A percentile compares a stretch with the other conserved stretches of the same genome.
Evolutionary conservation across 2,888 invertebrate species (phyloP).

Genomic region (Stenodema calcarata): DNA sequence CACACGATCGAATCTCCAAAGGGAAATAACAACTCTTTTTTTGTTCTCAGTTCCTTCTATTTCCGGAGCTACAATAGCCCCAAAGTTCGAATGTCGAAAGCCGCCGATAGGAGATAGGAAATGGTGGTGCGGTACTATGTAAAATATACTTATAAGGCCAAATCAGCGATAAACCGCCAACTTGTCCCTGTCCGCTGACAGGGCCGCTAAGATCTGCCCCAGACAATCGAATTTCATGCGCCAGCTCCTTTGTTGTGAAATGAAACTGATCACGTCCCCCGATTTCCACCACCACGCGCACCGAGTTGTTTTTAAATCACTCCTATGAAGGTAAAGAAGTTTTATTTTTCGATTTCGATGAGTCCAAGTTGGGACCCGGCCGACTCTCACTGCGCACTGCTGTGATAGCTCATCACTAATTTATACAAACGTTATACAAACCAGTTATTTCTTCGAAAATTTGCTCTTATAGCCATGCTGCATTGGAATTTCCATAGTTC

Average conservation of each 20-base stretch:
- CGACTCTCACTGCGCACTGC: no score
- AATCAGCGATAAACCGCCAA: not conserved
- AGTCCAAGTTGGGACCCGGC: not conserved
- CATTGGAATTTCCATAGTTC: no score
- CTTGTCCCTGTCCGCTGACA: conserved; percentile 7
- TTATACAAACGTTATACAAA: no score
- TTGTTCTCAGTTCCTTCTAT: not conserved
- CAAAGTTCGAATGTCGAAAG: conserved; percentile 8
- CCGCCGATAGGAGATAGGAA: not conserved
- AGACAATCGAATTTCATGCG: conserved; percentile 35
- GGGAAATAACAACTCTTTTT: not conserved
- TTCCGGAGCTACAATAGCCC: conserved; percentile 31
- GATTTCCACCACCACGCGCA: not conserved
- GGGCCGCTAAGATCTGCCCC: conserved; percentile 1
- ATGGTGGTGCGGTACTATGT: not conserved
- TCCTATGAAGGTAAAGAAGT: not conserved
- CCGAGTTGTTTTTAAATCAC: not conserved
- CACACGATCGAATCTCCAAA: not conserved
- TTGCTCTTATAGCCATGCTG: no score
- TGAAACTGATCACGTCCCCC: not conserved
- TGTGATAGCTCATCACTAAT: no score
- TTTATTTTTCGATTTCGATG: not conserved
- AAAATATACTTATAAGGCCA: not conserved
- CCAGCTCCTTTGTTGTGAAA: conserved; percentile 8
- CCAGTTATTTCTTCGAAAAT: no score